phyloP scores from a whole-genome alignment of 2,888 invertebrate genomes.

The Fragum whitleyi region DNA sequence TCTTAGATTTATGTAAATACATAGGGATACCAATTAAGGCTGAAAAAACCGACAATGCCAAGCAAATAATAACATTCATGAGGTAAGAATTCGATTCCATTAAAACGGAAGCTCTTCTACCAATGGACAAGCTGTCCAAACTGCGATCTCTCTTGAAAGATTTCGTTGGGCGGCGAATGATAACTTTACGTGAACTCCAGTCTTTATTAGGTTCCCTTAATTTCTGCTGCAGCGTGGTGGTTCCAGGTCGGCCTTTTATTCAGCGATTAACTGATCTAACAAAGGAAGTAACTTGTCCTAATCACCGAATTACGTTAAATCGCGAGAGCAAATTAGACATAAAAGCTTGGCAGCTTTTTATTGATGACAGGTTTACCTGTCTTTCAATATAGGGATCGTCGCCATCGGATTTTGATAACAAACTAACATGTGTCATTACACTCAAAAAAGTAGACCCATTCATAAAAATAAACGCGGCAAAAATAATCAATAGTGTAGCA shows the following conservation, averaged over 20 bases:
- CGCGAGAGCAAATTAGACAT: slow-evolving; percentile 41
- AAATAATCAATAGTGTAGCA: no score
- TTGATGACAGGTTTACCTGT: no score
- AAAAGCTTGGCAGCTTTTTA: no score
- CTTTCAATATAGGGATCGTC: no score
- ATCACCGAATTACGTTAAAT: background rate
- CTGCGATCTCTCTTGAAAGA: background rate
- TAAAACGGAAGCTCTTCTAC: slow-evolving; percentile 43
- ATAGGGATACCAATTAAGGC: slow-evolving; percentile 42
- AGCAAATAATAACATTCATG: slow-evolving; percentile 32
- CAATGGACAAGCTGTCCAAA: slow-evolving; percentile 30
- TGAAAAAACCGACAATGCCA: slow-evolving; percentile 31
- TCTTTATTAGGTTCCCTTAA: slow-evolving; percentile 43
- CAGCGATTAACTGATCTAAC: slow-evolving; percentile 32
- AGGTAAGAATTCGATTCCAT: slow-evolving; percentile 51
- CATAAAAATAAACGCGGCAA: no score
- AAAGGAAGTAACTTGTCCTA: background rate
- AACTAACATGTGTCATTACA: no score
- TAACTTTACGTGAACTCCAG: slow-evolving; percentile 37
- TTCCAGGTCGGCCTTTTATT: slow-evolving; percentile 35
- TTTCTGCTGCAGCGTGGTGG: slow-evolving; percentile 38
- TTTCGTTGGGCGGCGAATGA: background rate
- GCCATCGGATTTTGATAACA: no score
- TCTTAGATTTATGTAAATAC: slow-evolving; percentile 18
- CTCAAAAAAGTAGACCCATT: no score